Percentiles rank a stretch among this genome's conserved stretches.
phyloP scores from a whole-genome alignment of 2,113 vertebrate genomes.

The Vidua chalybeata region DNA sequence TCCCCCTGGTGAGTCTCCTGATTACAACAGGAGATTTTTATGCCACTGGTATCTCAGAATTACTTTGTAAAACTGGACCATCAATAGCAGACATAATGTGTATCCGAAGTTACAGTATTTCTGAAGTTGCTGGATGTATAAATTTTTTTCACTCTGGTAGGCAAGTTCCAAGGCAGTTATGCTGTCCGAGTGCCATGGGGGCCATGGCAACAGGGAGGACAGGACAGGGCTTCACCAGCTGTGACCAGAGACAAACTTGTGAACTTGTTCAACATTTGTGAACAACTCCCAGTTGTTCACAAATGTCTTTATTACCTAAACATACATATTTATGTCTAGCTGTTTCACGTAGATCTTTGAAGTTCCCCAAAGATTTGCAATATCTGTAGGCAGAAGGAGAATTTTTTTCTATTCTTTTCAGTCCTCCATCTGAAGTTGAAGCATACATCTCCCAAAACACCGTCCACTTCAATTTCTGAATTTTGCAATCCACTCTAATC shows the following conservation, averaged over 20 bases:
- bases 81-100: neutral
- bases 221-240: neutral
- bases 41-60: neutral
- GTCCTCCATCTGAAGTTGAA: neutral
- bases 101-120: neutral
- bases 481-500: neutral
- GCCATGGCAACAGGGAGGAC: neutral
- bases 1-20: neutral
- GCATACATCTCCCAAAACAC: neutral
- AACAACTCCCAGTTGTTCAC: neutral
- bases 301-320: neutral
- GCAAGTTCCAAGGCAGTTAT: neutral
- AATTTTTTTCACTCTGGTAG: fast-evolving
- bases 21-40: neutral
- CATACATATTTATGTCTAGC: neutral
- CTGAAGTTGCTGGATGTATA: neutral
- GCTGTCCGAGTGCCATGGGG: neutral
- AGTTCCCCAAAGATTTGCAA: neutral
- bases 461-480: neutral
- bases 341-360: neutral
- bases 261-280: too few relatives aligned
- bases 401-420: neutral
- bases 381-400: neutral
- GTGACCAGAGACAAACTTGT: neutral
- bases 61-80: neutral